These are phyloP conservation scores for Drosophila asahinai DNA, from an alignment of 1,140 invertebrate genomes.

Conservation along the genomic window DNA sequence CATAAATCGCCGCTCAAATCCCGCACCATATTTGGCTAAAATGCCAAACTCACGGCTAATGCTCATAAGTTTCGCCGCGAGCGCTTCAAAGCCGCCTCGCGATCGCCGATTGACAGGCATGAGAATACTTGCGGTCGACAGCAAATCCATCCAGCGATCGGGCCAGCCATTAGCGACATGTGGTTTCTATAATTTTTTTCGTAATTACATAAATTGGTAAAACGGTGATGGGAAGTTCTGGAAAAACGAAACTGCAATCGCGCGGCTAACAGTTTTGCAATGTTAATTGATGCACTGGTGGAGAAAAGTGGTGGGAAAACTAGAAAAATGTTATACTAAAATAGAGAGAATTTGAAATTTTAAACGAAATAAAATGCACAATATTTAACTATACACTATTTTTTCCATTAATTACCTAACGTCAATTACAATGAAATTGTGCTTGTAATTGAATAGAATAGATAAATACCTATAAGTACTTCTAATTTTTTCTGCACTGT, in stretches of 20 bases:
- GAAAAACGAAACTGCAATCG: conserved; percentile 44
- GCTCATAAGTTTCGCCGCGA: conserved; percentile 67
- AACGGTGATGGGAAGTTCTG: conserved; percentile 53
- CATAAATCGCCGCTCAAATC: conserved; percentile 77
- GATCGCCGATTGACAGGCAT: conserved; percentile 66
- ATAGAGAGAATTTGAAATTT: background rate
- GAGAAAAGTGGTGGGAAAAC: background rate
- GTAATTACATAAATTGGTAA: conserved; percentile 65
- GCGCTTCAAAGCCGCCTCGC: conserved; percentile 24
- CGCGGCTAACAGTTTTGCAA: conserved; percentile 60
- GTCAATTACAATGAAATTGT: no score
- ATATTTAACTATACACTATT: no score
- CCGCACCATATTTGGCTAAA: conserved; percentile 76
- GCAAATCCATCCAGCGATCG: conserved; percentile 54
- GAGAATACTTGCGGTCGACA: conserved; percentile 75
- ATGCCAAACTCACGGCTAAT: conserved; percentile 77
- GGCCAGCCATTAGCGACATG: conserved; percentile 63
- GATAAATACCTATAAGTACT: background rate
- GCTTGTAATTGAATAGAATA: no score
- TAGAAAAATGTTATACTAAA: background rate
- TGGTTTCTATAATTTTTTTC: conserved; percentile 64
- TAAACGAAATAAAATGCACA: no score
- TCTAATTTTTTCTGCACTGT: background rate
- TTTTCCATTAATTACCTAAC: no score
- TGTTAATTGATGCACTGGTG: conserved; percentile 43